Evolutionary conservation across 1,140 invertebrate species (phyloP), one percentile per base, ranked within the genome.

Genomic region (Cydia strobilella): DNA sequence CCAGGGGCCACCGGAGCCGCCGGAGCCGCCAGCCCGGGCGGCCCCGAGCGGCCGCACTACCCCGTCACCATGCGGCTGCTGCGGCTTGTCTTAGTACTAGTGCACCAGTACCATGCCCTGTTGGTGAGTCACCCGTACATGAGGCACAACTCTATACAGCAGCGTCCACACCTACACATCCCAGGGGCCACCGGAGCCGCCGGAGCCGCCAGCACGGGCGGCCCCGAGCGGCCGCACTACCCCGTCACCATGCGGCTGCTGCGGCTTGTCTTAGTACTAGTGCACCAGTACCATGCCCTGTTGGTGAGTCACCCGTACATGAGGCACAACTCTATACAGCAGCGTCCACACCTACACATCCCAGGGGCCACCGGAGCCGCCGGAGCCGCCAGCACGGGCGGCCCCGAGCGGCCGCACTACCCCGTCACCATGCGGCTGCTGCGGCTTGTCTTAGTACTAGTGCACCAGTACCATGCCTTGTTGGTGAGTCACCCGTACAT

Each of bases 11-110:
- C n/a, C n/a, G n/a, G n/a, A n/a, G n/a, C n/a, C n/a, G n/a, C 39
- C 39, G 39, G 25, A 27, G 25, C 25, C 25, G 25, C 25, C 25
- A 27, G 25, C 25, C n/a, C n/a, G n/a, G 95, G 95, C 12, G 93
- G 96, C 35, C 93, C 96, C 72, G 98, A 99, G 87, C 98, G 98
- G 82, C 98, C 98, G 9, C 98, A 98, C 93, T 99, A 99, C 94
- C 98, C 98, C 13, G 98, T 99, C 81, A 98, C 98, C 80, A 98
- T 99, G 96, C 94, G 98, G 63, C 94, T 99, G 12, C 94, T 99
- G 20, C 93, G 99, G 76, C 96, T 99, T 78, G 98, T 99, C 20
- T 97, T 97, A 7, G 96, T 99, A 80, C 94, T 99, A 25, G 96
- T 99, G 83, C 97, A 98, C 87, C 97, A 98, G 87, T 99, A 99